These are phyloP conservation scores for Cotesia glomerata DNA, from an alignment of 1,140 invertebrate species.

Conservation along the genomic window DNA sequence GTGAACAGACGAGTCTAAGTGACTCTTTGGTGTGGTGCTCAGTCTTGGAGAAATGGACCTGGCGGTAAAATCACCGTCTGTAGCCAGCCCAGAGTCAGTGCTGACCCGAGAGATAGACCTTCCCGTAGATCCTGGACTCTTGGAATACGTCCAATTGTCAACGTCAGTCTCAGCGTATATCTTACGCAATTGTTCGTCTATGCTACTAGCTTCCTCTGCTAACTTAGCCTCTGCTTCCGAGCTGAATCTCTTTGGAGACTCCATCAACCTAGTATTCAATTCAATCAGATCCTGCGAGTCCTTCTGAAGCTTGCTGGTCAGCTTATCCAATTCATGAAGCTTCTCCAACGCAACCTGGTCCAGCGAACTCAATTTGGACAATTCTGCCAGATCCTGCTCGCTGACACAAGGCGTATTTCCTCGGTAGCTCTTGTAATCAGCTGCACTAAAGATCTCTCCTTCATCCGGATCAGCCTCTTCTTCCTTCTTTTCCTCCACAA, in stretches of 20 bases:
- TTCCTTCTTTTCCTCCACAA: conserved; percentile 44
- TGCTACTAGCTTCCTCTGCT: conserved; percentile 70
- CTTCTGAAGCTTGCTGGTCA: conserved; percentile 77
- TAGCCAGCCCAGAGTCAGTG: conserved; percentile 59
- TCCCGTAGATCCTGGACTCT: conserved; percentile 62
- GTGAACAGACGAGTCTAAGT: conserved; percentile 47
- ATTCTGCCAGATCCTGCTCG: conserved; percentile 78
- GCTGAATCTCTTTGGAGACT: conserved; percentile 64
- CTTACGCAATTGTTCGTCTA: conserved; percentile 74
- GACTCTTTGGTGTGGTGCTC: conserved; percentile 54
- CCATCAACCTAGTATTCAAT: conserved; percentile 72
- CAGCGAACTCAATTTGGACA: conserved; percentile 75
- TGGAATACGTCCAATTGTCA: conserved; percentile 77
- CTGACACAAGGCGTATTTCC: conserved; percentile 76
- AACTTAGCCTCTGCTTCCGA: conserved; percentile 67
- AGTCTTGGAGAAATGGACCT: conserved; percentile 61
- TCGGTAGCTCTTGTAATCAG: conserved; percentile 81
- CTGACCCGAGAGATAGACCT: conserved; percentile 59
- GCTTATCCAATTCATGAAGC: conserved; percentile 77
- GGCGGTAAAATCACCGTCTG: conserved; percentile 59
- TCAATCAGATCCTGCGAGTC: conserved; percentile 80
- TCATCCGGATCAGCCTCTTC: conserved; percentile 58
- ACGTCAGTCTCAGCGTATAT: conserved; percentile 71
- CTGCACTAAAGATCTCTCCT: conserved; percentile 75
- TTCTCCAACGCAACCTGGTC: conserved; percentile 79